These are phyloP conservation scores for Cydia pomonella DNA, from an alignment of 1,140 invertebrate species.

Conservation along the genomic window DNA sequence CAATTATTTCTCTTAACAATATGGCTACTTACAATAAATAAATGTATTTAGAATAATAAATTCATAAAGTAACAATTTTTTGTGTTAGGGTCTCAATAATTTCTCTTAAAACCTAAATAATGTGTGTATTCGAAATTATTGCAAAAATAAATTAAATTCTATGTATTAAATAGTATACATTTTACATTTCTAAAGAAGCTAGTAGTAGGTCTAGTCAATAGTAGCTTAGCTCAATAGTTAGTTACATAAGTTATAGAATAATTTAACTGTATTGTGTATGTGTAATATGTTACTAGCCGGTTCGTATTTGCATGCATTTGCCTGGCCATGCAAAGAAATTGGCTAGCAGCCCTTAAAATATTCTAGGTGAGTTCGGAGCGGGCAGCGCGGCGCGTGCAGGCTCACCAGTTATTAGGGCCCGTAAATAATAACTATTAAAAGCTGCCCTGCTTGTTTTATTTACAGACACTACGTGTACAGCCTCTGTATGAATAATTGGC, in stretches of 20 bases:
- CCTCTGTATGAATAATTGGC: slow-evolving; percentile 52
- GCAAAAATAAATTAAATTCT: too few species aligned
- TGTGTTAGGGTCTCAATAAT: too few species aligned
- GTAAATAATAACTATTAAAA: slow-evolving; percentile 76
- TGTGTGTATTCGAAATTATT: too few species aligned
- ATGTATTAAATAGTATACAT: too few species aligned
- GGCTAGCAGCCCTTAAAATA: slow-evolving; percentile 60
- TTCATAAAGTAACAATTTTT: too few species aligned
- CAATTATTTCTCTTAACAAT: too few species aligned
- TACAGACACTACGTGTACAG: slow-evolving; percentile 64
- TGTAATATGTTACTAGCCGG: neutral
- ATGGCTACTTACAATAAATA: too few species aligned
- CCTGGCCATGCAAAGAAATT: slow-evolving; percentile 16
- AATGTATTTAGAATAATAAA: too few species aligned
- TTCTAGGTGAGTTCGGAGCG: slow-evolving; percentile 59
- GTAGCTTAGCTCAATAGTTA: too few species aligned
- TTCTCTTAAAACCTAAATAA: too few species aligned
- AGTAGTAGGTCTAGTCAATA: too few species aligned
- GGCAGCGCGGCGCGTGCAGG: slow-evolving; percentile 40
- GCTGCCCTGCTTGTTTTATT: slow-evolving; percentile 66
- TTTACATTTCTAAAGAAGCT: too few species aligned
- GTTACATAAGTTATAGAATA: slow-evolving; percentile 38
- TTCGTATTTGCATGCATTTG: slow-evolving; percentile 27
- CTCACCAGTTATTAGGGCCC: slow-evolving; percentile 65
- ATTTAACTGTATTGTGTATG: neutral